Base-by-base conservation (phyloP, 2,113 vertebrate genomes). In the Tylochromis polylepis region DNA sequence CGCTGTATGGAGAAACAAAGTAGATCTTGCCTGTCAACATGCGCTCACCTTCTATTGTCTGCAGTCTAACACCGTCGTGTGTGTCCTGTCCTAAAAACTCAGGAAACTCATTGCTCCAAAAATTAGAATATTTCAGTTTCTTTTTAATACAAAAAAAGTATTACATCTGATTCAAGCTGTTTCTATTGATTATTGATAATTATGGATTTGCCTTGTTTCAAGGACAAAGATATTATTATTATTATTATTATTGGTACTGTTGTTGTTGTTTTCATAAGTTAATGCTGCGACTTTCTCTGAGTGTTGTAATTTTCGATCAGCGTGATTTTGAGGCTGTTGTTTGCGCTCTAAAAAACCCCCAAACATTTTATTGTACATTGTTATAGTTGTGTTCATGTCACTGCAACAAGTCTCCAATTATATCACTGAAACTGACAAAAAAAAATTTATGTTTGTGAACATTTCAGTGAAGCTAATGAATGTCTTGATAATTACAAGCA, bases 31-130 rank as follows among this genome's bases (percentile, higher is more conserved):
- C 22, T 12, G 1, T 92, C 84, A 84, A 57, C 81, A 83, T 86
- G 87, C 86, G 62, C 72, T 86, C 49, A 82, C 80, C 34, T 41
- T 95, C 85, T 89, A 92, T 79, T 88, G 29, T 86, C 82, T 88
- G 80, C 46, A 57, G 20, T 57, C 29, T 55, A 58, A 80, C 9
- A 18, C 24, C 22, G 2, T 36, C 6, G 5, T 16, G 62, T 77
- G 31, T 10, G 79, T 72, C 46, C 53, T 49, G 85, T 75, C 81
- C 87, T 56, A 12, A 56, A 86, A 88, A 57, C 53, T 60, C 89
- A 53, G 18, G 46, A 84, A 86, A 49, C 59, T 49, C 81, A 43
- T 34, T 22, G 16, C 11, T 55, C 12, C 8, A n/a, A 55, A 87
- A 70, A 82, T 31, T 9, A 27, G 0, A 22, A 4, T 49, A 38